A percentile compares a stretch with the other conserved stretches of the same genome.
Conservation (phyloP, 2,797 vertebrate species). For the Distichodus sexfasciatus region DNA sequence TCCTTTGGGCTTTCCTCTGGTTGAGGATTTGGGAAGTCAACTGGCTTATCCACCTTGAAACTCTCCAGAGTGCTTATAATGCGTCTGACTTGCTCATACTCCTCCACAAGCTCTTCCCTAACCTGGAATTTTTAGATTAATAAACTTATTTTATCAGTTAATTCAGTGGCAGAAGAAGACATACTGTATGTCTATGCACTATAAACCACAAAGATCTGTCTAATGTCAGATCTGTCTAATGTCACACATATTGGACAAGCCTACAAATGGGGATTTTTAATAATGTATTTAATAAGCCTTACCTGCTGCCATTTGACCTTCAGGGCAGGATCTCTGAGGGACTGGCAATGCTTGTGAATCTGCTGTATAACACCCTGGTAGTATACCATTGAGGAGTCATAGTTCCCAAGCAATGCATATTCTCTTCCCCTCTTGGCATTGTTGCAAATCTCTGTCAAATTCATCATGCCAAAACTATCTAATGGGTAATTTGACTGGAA, state of each 20-base stretch:
- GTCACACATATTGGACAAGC: too few relatives aligned
- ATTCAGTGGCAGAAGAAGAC: background rate
- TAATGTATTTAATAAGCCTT: constrained; percentile 37
- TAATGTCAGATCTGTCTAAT: too few relatives aligned
- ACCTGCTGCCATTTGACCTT: constrained; percentile 95
- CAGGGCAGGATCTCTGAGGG: constrained; percentile 86
- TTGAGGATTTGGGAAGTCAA: constrained; percentile 78
- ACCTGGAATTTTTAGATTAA: constrained; percentile 62
- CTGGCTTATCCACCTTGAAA: constrained; percentile 88
- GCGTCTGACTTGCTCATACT: constrained; percentile 92
- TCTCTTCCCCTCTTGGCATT: constrained; percentile 96
- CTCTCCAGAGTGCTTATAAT: constrained; percentile 89
- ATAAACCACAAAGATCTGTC: too few relatives aligned
- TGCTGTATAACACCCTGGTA: constrained; percentile 97
- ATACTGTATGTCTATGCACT: background rate
- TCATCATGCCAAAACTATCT: constrained; percentile 77
- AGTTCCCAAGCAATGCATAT: constrained; percentile 95
- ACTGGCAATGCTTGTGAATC: constrained; percentile 90
- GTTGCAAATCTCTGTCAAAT: constrained; percentile 92
- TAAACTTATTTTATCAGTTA: background rate
- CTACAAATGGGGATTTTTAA: too few relatives aligned
- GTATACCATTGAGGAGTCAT: constrained; percentile 94
- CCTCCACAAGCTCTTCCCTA: constrained; percentile 87
- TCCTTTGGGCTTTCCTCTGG: constrained; percentile 81
- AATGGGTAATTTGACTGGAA: background rate